phyloP scores from a whole-genome alignment of 2,113 vertebrate genomes.

The Illadopsis cleaveri region DNA sequence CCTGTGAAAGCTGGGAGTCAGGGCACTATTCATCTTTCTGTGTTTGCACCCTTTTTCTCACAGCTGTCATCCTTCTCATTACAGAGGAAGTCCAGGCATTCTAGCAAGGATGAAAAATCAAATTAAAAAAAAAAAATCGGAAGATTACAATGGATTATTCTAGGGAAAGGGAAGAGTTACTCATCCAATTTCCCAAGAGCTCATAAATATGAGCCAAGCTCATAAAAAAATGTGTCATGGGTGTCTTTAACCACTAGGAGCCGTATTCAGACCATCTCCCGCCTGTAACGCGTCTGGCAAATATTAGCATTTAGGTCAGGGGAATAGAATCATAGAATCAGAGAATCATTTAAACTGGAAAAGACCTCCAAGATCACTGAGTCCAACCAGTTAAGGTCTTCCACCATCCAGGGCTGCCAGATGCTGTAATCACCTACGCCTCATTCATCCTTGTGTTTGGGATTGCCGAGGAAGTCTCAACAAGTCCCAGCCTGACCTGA shows the following conservation, averaged over 20 bases:
- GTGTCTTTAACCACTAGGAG: conserved; percentile 57
- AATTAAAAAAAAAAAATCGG: not conserved
- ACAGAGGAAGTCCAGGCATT: not conserved
- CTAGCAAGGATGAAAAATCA: not conserved
- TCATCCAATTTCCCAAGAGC: not conserved
- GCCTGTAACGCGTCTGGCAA: not conserved
- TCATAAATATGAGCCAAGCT: not conserved
- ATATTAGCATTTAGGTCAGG: not conserved
- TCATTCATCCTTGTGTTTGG: not conserved
- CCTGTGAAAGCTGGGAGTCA: not conserved
- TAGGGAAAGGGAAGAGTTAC: not conserved
- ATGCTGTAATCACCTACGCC: not conserved
- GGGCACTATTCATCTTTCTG: not conserved
- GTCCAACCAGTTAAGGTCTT: not conserved
- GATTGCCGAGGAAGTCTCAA: not conserved
- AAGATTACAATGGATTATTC: not conserved
- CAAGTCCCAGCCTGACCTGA: not conserved
- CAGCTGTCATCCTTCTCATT: not conserved
- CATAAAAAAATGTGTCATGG: not conserved
- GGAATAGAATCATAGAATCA: not conserved
- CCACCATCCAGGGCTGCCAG: not conserved
- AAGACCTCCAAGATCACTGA: not conserved
- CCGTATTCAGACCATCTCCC: conserved; percentile 40
- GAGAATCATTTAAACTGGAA: not conserved
- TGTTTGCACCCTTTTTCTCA: not conserved